These are phyloP conservation scores for Glyphotaelius pellucidus DNA, from an alignment of 2,888 invertebrate species.

Conservation along the genomic window DNA sequence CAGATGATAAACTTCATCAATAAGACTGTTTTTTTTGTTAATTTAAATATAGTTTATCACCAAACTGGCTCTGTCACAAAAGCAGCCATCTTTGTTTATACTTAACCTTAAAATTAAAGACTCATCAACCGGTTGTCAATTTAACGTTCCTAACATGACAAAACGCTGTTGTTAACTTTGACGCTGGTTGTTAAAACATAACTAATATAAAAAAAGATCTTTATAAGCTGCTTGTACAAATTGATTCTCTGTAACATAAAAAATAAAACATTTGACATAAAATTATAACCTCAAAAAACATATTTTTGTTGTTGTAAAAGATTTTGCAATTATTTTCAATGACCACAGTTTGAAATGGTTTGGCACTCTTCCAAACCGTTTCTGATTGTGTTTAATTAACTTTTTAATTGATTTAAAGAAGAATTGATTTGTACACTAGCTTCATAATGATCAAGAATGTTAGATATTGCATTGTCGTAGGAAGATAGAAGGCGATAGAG, in stretches of 20 bases:
- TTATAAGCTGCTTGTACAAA: conserved; percentile 26
- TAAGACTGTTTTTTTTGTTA: background rate
- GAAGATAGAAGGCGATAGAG: conserved; percentile 65
- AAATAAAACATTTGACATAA: background rate
- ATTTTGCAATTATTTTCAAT: background rate
- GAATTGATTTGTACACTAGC: background rate
- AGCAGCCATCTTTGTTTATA: conserved; percentile 48
- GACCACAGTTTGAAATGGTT: conserved; percentile 23
- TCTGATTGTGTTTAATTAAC: background rate
- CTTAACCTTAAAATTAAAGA: background rate
- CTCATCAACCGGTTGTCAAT: conserved; percentile 65
- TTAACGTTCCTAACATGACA: conserved; percentile 65
- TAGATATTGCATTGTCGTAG: conserved; percentile 57
- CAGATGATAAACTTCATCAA: background rate
- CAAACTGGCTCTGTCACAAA: conserved; percentile 54
- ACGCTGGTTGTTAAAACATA: conserved; percentile 54
- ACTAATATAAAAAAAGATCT: conserved; percentile 22
- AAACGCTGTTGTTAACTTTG: conserved; percentile 47
- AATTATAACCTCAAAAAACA: background rate
- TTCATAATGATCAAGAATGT: conserved; percentile 35
- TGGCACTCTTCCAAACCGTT: background rate
- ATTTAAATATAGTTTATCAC: conserved; percentile 32
- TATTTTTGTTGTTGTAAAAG: conserved; percentile 5
- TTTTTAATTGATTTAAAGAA: background rate
- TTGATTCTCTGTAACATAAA: background rate